These are phyloP conservation scores for Serrognathus titanus DNA, from an alignment of 2,888 invertebrate genomes.

Conservation along the genomic window DNA sequence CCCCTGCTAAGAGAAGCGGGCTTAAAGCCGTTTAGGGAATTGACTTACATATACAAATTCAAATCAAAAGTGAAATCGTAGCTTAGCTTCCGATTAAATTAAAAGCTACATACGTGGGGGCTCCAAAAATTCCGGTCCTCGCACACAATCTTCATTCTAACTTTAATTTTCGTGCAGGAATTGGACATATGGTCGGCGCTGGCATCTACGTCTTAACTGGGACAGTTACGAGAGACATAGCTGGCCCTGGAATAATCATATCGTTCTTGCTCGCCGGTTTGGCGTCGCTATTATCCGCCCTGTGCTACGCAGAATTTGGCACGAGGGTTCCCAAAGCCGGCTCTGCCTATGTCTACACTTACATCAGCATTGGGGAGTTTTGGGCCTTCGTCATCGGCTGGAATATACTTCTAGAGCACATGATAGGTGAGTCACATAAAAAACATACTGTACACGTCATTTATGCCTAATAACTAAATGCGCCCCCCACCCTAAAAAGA, in stretches of 20 bases:
- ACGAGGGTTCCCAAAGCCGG: conserved; percentile 85
- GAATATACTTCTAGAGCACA: conserved; percentile 88
- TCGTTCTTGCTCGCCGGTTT: conserved; percentile 76
- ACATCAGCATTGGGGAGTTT: conserved; percentile 88
- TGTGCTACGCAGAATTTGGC: conserved; percentile 90
- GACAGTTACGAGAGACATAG: conserved; percentile 74
- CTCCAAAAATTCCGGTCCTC: too few relatives aligned
- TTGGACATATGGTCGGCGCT: conserved; percentile 94
- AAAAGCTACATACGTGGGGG: too few relatives aligned
- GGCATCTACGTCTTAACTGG: conserved; percentile 91
- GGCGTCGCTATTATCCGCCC: conserved; percentile 74
- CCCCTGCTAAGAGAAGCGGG: too few relatives aligned
- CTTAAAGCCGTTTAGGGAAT: too few relatives aligned
- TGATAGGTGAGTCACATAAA: conserved; percentile 61
- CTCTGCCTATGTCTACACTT: conserved; percentile 91
- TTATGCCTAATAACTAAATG: too few relatives aligned
- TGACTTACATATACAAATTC: too few relatives aligned
- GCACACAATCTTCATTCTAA: too few relatives aligned
- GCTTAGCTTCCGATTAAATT: too few relatives aligned
- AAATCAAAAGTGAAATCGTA: too few relatives aligned
- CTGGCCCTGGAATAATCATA: conserved; percentile 78
- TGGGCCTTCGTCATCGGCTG: conserved; percentile 94
- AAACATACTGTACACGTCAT: too few relatives aligned
- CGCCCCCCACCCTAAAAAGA: too few relatives aligned
- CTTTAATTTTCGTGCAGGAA: conserved; percentile 54